Percentiles rank a stretch among this genome's conserved stretches.
phyloP scores from a whole-genome alignment of 2,888 invertebrate genomes.

The Lissocephala sabroskyi region DNA sequence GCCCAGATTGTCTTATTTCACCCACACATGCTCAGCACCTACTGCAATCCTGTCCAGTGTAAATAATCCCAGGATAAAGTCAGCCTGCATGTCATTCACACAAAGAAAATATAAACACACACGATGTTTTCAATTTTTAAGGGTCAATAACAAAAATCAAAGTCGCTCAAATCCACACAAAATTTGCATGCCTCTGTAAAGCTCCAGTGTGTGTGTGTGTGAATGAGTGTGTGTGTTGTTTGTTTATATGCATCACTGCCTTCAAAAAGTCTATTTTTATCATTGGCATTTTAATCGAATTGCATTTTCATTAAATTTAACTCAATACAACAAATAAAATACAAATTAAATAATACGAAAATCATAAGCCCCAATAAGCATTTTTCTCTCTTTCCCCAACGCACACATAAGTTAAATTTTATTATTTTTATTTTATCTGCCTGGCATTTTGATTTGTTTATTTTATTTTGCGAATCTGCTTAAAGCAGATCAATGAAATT shows the following conservation, averaged over 20 bases:
- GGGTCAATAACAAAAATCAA: too few relatives aligned
- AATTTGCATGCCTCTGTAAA: background rate
- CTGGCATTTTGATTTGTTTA: too few relatives aligned
- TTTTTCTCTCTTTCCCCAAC: background rate
- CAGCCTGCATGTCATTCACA: too few relatives aligned
- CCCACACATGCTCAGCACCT: background rate
- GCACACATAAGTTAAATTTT: slow-evolving; percentile 19
- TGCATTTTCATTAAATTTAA: slow-evolving; percentile 40
- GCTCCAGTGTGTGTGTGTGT: background rate
- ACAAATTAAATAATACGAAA: background rate
- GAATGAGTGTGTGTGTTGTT: slow-evolving; percentile 3
- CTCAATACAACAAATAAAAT: slow-evolving; percentile 33
- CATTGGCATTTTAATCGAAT: slow-evolving; percentile 38
- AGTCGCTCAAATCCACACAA: background rate
- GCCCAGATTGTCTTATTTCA: background rate
- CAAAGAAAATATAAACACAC: too few relatives aligned
- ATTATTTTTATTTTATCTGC: too few relatives aligned
- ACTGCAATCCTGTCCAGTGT: too few relatives aligned
- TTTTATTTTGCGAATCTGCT: too few relatives aligned
- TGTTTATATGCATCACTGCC: slow-evolving; percentile 1
- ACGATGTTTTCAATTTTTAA: too few relatives aligned
- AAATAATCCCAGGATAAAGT: too few relatives aligned
- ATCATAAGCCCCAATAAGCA: too few relatives aligned
- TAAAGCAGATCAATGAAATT: too few relatives aligned
- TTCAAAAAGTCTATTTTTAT: background rate